A percentile compares a stretch with the other conserved stretches of the same genome.
Evolutionary conservation across 1,140 invertebrate species (phyloP).

Genomic region (Kradibia gibbosae): DNA sequence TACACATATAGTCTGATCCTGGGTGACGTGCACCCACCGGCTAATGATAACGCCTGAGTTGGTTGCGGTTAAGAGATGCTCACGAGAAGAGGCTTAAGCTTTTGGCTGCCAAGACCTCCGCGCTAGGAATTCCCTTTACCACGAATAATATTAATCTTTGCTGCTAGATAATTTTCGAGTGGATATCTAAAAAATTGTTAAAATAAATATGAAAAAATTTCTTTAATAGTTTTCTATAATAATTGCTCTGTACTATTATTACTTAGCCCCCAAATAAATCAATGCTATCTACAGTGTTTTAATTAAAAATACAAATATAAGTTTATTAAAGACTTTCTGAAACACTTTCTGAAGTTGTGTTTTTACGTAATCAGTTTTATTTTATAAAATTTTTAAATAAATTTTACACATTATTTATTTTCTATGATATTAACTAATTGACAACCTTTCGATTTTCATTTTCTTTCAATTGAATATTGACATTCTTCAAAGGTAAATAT

Average conservation of each 20-base stretch:
- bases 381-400: too few relatives aligned
- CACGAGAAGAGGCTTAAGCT: background rate
- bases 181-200: background rate
- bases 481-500: too few relatives aligned
- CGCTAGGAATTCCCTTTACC: background rate
- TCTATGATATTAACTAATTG: too few relatives aligned
- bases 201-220: background rate
- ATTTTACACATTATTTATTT: too few relatives aligned
- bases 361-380: too few relatives aligned
- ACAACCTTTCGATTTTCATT: too few relatives aligned
- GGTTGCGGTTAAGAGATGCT: conserved; percentile 1
- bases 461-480: too few relatives aligned
- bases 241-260: background rate
- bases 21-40: conserved; percentile 50
- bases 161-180: background rate
- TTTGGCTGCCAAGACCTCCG: background rate
- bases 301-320: background rate
- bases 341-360: too few relatives aligned
- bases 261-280: too few relatives aligned
- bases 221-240: too few relatives aligned
- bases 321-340: too few relatives aligned
- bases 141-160: background rate
- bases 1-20: conserved; percentile 56
- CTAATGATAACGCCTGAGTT: conserved; percentile 48
- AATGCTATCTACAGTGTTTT: background rate